phyloP scores from a whole-genome alignment of 1,140 invertebrate genomes.

The Aporrectodea caliginosa region DNA sequence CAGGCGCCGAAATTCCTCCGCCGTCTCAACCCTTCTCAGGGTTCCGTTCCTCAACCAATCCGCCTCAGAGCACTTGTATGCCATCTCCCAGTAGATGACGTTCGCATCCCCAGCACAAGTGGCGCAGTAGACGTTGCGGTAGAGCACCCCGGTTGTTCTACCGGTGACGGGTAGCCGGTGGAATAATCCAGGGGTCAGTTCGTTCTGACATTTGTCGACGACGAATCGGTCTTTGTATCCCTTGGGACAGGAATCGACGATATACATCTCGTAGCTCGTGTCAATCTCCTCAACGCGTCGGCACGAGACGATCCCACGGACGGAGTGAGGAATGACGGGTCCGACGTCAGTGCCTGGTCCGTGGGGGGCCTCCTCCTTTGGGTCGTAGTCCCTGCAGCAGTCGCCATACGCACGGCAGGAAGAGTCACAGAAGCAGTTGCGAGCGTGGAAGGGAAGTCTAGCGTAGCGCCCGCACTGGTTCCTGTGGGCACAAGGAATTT shows the following conservation, averaged over 20 bases:
- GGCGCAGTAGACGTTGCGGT: conserved; percentile 38
- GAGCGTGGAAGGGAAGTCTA: not conserved
- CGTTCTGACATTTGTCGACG: conserved; percentile 19
- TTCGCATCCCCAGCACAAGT: conserved; percentile 32
- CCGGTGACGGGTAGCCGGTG: conserved; percentile 34
- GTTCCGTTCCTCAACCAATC: too few relatives aligned
- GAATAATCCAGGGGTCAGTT: conserved; percentile 20
- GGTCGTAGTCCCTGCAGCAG: conserved; percentile 25
- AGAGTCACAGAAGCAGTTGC: conserved; percentile 29
- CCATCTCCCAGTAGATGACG: conserved; percentile 22
- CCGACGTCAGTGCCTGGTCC: not conserved
- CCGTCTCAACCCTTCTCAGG: not conserved
- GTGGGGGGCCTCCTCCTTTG: not conserved
- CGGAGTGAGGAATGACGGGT: not conserved
- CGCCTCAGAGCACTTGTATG: conserved; percentile 8
- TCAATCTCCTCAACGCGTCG: conserved; percentile 1
- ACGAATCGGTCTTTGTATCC: not conserved
- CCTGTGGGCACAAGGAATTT: not conserved
- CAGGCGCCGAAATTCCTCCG: conserved; percentile 1
- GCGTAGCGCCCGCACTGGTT: not conserved
- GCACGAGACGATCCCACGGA: conserved; percentile 4
- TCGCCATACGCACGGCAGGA: conserved; percentile 23
- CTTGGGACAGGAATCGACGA: conserved; percentile 26
- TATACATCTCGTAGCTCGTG: conserved; percentile 11
- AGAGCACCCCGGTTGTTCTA: conserved; percentile 25